phyloP scores from a whole-genome alignment of 2,888 invertebrate genomes.

The Perizoma flavofasciatum region DNA sequence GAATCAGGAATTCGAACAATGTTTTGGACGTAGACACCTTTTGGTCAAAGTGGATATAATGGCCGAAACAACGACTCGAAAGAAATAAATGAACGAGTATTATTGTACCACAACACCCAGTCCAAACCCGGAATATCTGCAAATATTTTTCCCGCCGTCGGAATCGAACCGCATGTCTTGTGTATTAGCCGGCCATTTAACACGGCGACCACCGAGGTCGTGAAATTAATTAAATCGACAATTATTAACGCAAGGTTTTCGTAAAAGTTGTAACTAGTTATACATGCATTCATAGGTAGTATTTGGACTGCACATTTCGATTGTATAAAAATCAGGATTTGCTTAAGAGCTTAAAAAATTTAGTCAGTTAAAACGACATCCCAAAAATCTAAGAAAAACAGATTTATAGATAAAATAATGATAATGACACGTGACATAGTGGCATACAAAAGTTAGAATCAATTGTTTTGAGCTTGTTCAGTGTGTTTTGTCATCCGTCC shows the following conservation, averaged over 20 bases:
- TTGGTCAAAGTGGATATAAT: too few species aligned
- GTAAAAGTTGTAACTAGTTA: slow-evolving; percentile 7
- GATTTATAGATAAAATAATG: slow-evolving; percentile 3
- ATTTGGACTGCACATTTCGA: slow-evolving; percentile 11
- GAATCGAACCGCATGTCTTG: too few species aligned
- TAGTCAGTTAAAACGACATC: too few species aligned
- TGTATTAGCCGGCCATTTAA: too few species aligned
- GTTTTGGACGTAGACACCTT: too few species aligned
- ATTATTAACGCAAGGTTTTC: slow-evolving; percentile 11
- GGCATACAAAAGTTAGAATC: slow-evolving; percentile 15
- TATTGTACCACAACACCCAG: too few species aligned
- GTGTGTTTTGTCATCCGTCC: slow-evolving; percentile 27
- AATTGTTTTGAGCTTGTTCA: slow-evolving; percentile 22
- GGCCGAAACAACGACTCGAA: too few species aligned
- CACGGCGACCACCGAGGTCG: too few species aligned
- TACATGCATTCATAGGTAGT: not conserved
- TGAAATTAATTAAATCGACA: not conserved
- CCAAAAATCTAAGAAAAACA: not conserved
- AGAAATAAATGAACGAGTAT: too few species aligned
- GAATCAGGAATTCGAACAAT: too few species aligned
- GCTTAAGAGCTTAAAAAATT: not conserved
- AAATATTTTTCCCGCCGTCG: too few species aligned
- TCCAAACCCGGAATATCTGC: too few species aligned
- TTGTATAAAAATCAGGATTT: slow-evolving; percentile 1
- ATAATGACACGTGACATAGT: slow-evolving; percentile 17